Evolutionary conservation across 2,888 invertebrate species (phyloP), one percentile per base, ranked within the genome.

Genomic region (Leptinotarsa haldemani): DNA sequence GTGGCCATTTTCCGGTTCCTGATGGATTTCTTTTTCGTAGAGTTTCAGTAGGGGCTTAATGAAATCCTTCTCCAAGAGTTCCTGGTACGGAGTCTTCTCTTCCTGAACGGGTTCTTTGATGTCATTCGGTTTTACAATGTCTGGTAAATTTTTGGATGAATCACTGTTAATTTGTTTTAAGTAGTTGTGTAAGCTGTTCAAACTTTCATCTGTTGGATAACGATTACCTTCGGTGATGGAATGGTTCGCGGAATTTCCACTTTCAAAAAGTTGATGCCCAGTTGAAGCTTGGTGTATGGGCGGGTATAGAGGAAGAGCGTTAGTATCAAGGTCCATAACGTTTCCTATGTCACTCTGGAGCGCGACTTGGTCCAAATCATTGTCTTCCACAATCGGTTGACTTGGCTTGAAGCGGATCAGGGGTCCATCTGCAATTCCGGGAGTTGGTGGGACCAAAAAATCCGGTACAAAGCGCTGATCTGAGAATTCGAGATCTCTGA

Each of bases 61-160:
- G 75, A 86, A 85, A 81, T 87, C 86, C 67, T 84, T 84, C 72
- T 86, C 86, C 56, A 86, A 71, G 47, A 85, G 75, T 77, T 82
- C 84, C 70, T 86, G 86, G 74, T 86, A 85, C 16, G 61, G 16
- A 7, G 30, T 30, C 20, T 48, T 48, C 47, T 58, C 58, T 61
- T 48, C 13, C 40, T 61, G 30, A 3, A 58, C 9, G 5, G 30
- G 4, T 30, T 61, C 30, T 12, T 50, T 30, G 30, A 30, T 30
- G 7, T 30, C 58, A 4, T 50, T 18, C 4, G 67, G 52, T 50
- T 67, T 22, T 5, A n/a, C 1, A 67, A 46, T 50, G 4, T 22
- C 52, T 50, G 65, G 65, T 48, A n/a, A 22, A 46, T 53, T 58
- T 74, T 74, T 78, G 30, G 77, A 74, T 69, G 79, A 73, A 16